Percentiles rank a stretch among this genome's conserved stretches.
These are phyloP conservation scores for Podabrus alpinus DNA, from an alignment of 2,888 invertebrate species.

Conservation along the genomic window DNA sequence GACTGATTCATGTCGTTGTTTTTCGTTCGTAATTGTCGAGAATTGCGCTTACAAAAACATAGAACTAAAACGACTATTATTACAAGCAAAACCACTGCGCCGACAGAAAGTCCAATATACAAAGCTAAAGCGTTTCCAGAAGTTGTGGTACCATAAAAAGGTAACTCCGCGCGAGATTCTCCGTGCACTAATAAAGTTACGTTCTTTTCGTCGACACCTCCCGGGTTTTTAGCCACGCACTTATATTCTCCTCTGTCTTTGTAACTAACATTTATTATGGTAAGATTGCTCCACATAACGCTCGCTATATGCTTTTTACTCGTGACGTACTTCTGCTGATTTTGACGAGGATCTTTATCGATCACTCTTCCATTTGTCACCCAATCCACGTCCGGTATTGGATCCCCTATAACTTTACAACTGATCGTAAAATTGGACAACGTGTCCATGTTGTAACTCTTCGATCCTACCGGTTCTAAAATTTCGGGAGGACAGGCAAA, in stretches of 20 bases:
- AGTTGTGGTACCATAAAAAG: conserved; percentile 32
- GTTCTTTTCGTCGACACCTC: conserved; percentile 78
- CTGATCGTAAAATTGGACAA: conserved; percentile 72
- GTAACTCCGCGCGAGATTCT: conserved; percentile 45
- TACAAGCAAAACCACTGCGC: conserved; percentile 57
- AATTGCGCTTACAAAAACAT: conserved; percentile 48
- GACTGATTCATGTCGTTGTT: conserved; percentile 46
- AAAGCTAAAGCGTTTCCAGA: conserved; percentile 45
- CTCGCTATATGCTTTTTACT: conserved; percentile 43
- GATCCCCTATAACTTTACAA: conserved; percentile 77
- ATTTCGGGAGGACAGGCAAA: conserved; percentile 85
- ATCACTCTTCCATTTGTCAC: conserved; percentile 67
- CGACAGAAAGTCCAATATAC: conserved; percentile 57
- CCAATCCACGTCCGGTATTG: conserved; percentile 78
- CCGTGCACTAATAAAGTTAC: conserved; percentile 62
- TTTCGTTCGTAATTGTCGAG: conserved; percentile 38
- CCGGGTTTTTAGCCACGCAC: conserved; percentile 82
- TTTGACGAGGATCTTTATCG: conserved; percentile 58
- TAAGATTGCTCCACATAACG: conserved; percentile 63
- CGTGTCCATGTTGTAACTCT: conserved; percentile 63
- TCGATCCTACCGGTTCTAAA: conserved; percentile 64
- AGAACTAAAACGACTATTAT: conserved; percentile 55
- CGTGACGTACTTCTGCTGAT: conserved; percentile 55
- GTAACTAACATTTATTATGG: conserved; percentile 56
- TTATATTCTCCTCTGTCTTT: conserved; percentile 61